Evolutionary conservation across 2,888 invertebrate species (phyloP), one percentile per base, ranked within the genome.

Genomic region (Scelioninae gen. 2): DNA sequence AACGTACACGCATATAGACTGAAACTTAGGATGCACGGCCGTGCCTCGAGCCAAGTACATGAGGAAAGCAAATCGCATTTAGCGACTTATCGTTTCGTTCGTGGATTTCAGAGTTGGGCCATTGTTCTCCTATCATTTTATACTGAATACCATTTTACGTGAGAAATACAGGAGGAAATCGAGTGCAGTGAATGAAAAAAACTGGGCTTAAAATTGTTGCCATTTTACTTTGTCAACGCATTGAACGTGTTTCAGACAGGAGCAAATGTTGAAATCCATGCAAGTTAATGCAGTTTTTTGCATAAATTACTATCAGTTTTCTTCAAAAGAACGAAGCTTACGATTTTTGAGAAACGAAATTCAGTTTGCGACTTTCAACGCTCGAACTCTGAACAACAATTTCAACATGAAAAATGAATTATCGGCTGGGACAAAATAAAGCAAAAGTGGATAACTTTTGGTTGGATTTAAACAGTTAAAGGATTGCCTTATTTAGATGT

Each of bases 401-500:
- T 48, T 41, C 15, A 13, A 11, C 16, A 11, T 41, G 16, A 37
- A 18, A 22, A 19, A 41, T 46, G 28, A 48, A 35, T 19, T 61
- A 39, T 46, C 13, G 25, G 46, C 46, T 61, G 37, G 52, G 41
- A 68, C 37, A 46, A 46, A 55, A 45, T 19, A 11, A 53, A 45
- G 46, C 43, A 61, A 45, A 65, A 72, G 46, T 60, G 33, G 11
- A 55, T 35, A n/a, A 52, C 18, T 58, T 68, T 64, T 25, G 35
- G 33, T 63, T 70, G 28, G 63, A 9, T 52, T 53, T 33, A 19
- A 65, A 39, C 16, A 16, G 22, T 60, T 68, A 45, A 33, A 41
- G 6, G 41, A 53, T 60, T 53, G 71, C 64, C 71, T 72, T 72
- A 65, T 72, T 72, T 65, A 65, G 39, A 65, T 72, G 65, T 65